Percentiles rank a stretch among this genome's conserved stretches.
phyloP scores from a whole-genome alignment of 2,797 vertebrate species.

The Lepidocolaptes lacrymiger region DNA sequence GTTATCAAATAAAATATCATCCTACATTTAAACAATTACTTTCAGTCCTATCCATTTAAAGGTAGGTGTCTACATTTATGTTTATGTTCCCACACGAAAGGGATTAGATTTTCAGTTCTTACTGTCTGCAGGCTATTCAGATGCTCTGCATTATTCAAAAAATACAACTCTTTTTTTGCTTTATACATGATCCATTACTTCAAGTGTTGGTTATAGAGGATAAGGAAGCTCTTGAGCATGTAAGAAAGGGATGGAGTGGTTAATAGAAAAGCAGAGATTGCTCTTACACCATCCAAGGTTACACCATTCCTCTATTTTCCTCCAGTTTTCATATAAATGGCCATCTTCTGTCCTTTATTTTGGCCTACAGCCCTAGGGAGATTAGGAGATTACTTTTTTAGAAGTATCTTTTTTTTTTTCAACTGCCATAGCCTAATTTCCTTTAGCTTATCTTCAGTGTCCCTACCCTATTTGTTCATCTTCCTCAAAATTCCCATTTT shows the following conservation, averaged over 20 bases:
- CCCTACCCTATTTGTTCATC: not conserved
- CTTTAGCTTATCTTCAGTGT: not conserved
- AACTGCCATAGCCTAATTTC: not conserved
- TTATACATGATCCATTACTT: not conserved
- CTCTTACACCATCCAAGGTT: not conserved
- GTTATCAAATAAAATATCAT: slow-evolving; percentile 24
- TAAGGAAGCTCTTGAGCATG: not conserved
- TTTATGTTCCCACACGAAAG: not conserved
- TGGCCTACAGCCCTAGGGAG: not conserved
- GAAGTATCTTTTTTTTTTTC: not conserved
- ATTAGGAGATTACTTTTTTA: not conserved
- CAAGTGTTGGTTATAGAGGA: not conserved
- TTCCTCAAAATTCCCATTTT: not conserved
- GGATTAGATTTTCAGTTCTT: not conserved
- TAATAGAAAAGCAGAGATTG: not conserved
- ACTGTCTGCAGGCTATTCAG: not conserved
- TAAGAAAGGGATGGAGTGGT: not conserved
- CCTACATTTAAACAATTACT: not conserved
- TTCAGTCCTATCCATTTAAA: not conserved
- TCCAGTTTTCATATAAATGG: not conserved
- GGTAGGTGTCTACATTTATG: not conserved
- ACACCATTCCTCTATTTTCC: not conserved
- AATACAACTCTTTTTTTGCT: not conserved
- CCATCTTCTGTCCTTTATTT: not conserved
- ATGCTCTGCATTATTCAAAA: not conserved